Evolutionary conservation across 2,113 vertebrate genomes (phyloP), one percentile per base, ranked within the genome.

Genomic region (Blennius ocellaris): DNA sequence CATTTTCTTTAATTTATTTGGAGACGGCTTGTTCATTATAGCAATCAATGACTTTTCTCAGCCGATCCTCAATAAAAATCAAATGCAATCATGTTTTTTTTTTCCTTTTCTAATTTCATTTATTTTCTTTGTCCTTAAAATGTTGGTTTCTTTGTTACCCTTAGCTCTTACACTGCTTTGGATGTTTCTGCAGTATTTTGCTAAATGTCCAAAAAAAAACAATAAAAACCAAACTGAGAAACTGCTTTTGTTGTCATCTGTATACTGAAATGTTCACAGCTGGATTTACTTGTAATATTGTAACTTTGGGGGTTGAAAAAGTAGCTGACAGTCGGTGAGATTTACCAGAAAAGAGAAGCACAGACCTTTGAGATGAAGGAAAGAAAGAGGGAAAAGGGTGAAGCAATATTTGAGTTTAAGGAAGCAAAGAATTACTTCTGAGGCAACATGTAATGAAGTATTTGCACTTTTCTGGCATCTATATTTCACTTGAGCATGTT

Each of bases 131-230:
- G 21, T 37, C 41, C 12, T 15, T 95, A 91, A 90, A 92, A 94
- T 92, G 90, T 92, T 93, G 45, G 45, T 94, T 95, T 95, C 93
- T 94, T 94, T 95, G 95, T 96, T 95, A 94, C 93, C 92, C 90
- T 95, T 95, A 95, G 95, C 94, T 95, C 96, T 96, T 80, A 71
- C 17, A 88, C 94, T 94, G 94, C 93, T 95, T 96, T 95, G 96
- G 94, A 95, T 95, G 95, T 96, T 95, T 97, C 92, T 91, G 95
- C 94, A 95, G 95, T 95, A 94, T 96, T 95, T 79, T 95, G 96
- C 95, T 96, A 96, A 95, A 94, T 96, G 95, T 96, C 96, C 94
- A 95, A 97, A 97, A 95, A n/a, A n/a, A 96, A 96, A 96, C 92
- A 96, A 96, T 77, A 95, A 87, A 90, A 84, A 82, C 81, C 84